Evolutionary conservation across 2,113 vertebrate genomes (phyloP).

Genomic region (Balaenoptera acutorostrata): DNA sequence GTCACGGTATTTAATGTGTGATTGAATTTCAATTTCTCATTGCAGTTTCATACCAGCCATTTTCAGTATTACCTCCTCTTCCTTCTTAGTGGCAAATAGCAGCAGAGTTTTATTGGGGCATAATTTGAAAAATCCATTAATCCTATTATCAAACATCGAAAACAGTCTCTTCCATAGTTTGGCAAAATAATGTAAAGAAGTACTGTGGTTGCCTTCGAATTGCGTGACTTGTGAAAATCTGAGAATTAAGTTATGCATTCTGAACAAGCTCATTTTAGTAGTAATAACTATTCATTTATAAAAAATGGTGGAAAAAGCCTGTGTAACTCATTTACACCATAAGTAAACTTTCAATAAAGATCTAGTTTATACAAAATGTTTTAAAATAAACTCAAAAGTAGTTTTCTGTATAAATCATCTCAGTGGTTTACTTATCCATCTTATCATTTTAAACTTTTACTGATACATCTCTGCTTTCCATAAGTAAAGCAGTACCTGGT

Average conservation of each 20-base stretch:
- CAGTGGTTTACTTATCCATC: neutral
- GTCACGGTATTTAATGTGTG: neutral
- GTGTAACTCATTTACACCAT: neutral
- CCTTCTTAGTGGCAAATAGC: neutral
- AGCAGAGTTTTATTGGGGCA: neutral
- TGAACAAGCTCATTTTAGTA: neutral
- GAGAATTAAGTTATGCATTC: neutral
- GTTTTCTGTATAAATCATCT: conserved; percentile 28
- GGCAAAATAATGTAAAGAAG: neutral
- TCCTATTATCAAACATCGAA: neutral
- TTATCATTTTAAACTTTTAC: neutral
- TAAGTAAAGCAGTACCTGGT: neutral
- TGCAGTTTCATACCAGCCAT: neutral
- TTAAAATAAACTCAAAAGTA: neutral
- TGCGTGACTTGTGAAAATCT: neutral
- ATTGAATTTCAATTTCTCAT: neutral
- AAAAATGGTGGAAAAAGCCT: neutral
- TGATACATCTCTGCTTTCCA: neutral
- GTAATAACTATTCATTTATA: conserved; percentile 8
- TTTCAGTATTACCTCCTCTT: neutral
- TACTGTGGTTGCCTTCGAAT: neutral
- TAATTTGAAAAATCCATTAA: neutral
- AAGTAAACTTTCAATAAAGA: conserved; percentile 13
- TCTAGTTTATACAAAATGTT: neutral
- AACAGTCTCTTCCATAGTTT: neutral